Evolutionary conservation across 2,797 vertebrate genomes (phyloP), one percentile per base, ranked within the genome.

Genomic region (Scarus forsteni): DNA sequence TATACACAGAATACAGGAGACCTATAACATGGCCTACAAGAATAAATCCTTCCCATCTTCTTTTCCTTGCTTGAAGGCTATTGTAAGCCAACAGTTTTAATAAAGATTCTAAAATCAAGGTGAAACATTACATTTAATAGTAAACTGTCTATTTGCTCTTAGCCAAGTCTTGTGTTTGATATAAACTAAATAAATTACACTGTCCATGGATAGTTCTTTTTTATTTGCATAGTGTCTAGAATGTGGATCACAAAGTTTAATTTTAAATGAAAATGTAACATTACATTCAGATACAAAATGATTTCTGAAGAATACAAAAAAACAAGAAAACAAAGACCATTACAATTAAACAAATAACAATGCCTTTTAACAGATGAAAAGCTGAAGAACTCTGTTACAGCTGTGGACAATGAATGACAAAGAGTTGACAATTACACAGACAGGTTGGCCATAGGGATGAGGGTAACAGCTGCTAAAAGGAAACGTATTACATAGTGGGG

Each of bases 181-280:
- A 27, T 27, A 27, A 27, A 27, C 5, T 42, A 12, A 16, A 39
- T 13, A 44, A 14, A 44, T 12, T 12, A 44, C 6, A 13, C 13
- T 45, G 19, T 58, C 39, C 36, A 16, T 43, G 19, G 15, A 61
- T 36, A 51, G 58, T 84, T 78, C 51, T 61, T 39, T 48, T 76
- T 87, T 88, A 73, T 81, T 89, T 66, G 36, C 67, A 67, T 74
- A 71, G 63, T 57, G 51, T 69, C 75, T 79, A 52, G 57, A 66
- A 61, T 39, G 70, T 60, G 61, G 72, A 56, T 71, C 70, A 83
- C 27, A 76, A 71, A 40, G 38, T 64, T 72, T 49, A 56, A 65
- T 49, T 36, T 46, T 75, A 78, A 67, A 66, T 76, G 16, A 70
- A 69, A 79, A 52, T 66, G 46, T 49, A 61, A 72, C 36, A 54